Evolutionary conservation across 2,888 invertebrate genomes (phyloP).

Genomic region (Mechanitis messenoides): DNA sequence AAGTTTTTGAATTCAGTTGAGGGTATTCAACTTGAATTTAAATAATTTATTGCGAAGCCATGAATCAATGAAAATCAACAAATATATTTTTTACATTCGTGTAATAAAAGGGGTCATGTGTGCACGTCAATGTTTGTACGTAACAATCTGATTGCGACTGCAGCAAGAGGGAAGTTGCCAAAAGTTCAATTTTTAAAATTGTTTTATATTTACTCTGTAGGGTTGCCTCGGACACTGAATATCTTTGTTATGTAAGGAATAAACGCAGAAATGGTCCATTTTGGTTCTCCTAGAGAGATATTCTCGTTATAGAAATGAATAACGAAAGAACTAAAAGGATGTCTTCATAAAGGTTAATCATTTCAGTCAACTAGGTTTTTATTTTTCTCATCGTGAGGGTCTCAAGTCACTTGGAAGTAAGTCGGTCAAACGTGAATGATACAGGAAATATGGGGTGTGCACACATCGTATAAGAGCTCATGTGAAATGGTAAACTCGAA

Average conservation of each 20-base stretch:
- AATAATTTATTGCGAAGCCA: too few relatives aligned
- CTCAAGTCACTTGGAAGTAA: slow-evolving; percentile 40
- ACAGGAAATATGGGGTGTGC: slow-evolving; percentile 19
- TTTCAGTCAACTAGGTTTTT: slow-evolving; percentile 17
- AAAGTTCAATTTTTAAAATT: not conserved
- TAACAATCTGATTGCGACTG: slow-evolving; percentile 3
- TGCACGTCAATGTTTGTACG: not conserved
- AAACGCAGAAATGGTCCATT: too few relatives aligned
- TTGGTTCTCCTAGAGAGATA: too few relatives aligned
- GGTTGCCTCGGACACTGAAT: not conserved
- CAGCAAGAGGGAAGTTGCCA: not conserved
- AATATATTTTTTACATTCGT: not conserved
- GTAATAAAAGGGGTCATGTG: slow-evolving; percentile 1
- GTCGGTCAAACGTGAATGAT: slow-evolving; percentile 38
- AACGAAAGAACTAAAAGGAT: slow-evolving; percentile 5
- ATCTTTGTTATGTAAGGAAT: not conserved
- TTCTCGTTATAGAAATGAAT: not conserved
- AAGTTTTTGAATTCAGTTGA: too few relatives aligned
- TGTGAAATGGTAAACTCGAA: slow-evolving; percentile 6
- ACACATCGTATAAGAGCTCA: slow-evolving; percentile 10
- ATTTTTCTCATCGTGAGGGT: slow-evolving; percentile 15
- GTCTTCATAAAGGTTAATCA: slow-evolving; percentile 14
- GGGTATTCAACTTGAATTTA: too few relatives aligned
- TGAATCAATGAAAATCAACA: slow-evolving; percentile 4
- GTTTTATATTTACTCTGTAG: not conserved